phyloP scores from a whole-genome alignment of 2,113 vertebrate genomes.

The Malurus melanocephalus region DNA sequence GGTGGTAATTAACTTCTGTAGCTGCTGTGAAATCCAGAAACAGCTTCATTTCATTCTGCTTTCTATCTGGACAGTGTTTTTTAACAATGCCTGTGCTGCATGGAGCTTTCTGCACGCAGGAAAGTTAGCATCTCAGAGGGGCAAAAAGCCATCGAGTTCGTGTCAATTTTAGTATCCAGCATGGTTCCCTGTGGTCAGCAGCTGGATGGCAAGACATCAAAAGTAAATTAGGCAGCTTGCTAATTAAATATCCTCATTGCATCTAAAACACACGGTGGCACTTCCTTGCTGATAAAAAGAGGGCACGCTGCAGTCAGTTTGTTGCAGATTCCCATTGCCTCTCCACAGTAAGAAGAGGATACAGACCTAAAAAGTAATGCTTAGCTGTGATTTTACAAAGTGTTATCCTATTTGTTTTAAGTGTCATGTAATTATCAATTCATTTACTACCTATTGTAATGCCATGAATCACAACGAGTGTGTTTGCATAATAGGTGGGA shows the following conservation, averaged over 20 bases:
- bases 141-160: not conserved
- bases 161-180: not conserved
- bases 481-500: conserved; percentile 74
- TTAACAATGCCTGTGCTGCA: not conserved
- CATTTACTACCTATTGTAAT: conserved; percentile 71
- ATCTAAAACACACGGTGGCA: not conserved
- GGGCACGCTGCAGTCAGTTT: not conserved
- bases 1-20: not conserved
- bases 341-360: not conserved
- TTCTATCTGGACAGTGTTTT: not conserved
- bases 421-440: conserved; percentile 75
- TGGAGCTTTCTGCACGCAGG: not conserved
- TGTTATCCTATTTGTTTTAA: conserved; percentile 73
- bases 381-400: conserved; percentile 57
- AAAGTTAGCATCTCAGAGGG: not conserved
- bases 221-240: conserved; percentile 6
- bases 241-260: conserved; percentile 14
- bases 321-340: not conserved
- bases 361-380: not conserved
- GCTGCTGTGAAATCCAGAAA: not conserved
- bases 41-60: not conserved
- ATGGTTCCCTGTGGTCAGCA: not conserved
- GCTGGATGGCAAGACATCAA: not conserved
- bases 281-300: not conserved
- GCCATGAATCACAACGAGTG: conserved; percentile 71